Evolutionary conservation across 53 echinoderm and acorn worm genomes (phyloP).

Genomic region (Antedon mediterranea): DNA sequence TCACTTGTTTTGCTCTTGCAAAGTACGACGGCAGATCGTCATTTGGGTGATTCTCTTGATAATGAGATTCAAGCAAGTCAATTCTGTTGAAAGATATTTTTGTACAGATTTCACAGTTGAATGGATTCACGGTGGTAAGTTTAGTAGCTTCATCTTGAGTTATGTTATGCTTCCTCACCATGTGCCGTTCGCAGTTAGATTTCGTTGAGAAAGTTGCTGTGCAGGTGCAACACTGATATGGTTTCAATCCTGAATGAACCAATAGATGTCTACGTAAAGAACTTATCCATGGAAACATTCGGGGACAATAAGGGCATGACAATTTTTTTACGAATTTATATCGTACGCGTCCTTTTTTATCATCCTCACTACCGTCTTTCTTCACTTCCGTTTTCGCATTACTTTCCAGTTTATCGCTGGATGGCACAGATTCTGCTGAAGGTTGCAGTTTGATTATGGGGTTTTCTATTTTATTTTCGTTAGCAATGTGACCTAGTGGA

Average conservation of each 20-base stretch:
- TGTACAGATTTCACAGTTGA: constrained; percentile 65
- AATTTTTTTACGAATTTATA: constrained; percentile 52
- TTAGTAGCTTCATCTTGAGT: constrained; percentile 25
- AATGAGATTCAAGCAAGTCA: constrained; percentile 61
- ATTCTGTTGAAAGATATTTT: constrained; percentile 56
- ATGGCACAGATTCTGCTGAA: neutral
- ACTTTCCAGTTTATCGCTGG: neutral
- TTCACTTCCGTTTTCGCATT: neutral
- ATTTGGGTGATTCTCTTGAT: constrained; percentile 51
- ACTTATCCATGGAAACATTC: constrained; percentile 96
- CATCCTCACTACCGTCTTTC: constrained; percentile 19
- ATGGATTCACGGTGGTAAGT: constrained; percentile 38
- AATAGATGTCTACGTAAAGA: constrained; percentile 87
- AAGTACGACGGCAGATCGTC: constrained; percentile 50
- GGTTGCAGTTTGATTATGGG: neutral
- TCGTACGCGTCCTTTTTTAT: constrained; percentile 19
- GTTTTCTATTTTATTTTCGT: constrained; percentile 13
- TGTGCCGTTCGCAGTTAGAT: constrained; percentile 97
- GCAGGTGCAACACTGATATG: constrained; percentile 89
- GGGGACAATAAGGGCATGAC: constrained; percentile 84
- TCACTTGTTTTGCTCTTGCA: neutral
- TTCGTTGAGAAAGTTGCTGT: constrained; percentile 92
- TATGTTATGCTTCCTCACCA: constrained; percentile 65
- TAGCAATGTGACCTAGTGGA: constrained; percentile 1
- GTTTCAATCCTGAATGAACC: constrained; percentile 89